These are phyloP conservation scores for Gandaritis pyraliata DNA, from an alignment of 2,888 invertebrate genomes.

Conservation along the genomic window DNA sequence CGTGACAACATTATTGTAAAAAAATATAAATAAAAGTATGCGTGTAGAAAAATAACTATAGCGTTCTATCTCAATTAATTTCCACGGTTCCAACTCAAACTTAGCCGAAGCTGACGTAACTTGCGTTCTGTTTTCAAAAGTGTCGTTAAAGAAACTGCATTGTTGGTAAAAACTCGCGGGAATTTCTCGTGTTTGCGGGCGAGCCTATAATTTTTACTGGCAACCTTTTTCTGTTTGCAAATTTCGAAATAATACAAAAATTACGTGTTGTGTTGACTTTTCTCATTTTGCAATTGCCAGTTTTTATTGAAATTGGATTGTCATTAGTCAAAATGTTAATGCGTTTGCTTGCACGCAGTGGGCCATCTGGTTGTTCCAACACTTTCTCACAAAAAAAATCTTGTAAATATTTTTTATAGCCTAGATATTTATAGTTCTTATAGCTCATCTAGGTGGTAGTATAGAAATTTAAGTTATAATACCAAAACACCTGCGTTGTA, in stretches of 20 bases:
- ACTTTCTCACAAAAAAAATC: too few species aligned
- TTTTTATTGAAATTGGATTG: neutral
- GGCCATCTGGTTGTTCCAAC: too few species aligned
- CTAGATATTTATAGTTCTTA: too few species aligned
- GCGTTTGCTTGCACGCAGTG: too few species aligned
- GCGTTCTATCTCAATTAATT: conserved; percentile 10
- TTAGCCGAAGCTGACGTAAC: conserved; percentile 35
- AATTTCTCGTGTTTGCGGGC: conserved; percentile 41
- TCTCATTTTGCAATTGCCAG: neutral
- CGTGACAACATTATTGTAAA: too few species aligned
- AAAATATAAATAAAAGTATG: too few species aligned
- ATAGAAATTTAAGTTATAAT: too few species aligned
- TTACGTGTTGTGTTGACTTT: neutral
- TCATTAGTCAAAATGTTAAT: neutral
- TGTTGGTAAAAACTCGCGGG: conserved; percentile 47
- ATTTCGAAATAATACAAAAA: conserved; percentile 3
- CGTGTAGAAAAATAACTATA: too few species aligned
- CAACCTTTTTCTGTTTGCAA: conserved; percentile 13
- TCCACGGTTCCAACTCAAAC: conserved; percentile 30
- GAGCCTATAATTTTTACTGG: conserved; percentile 41
- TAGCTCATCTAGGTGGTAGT: too few species aligned
- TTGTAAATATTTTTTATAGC: too few species aligned
- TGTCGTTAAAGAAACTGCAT: conserved; percentile 48
- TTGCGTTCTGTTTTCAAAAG: conserved; percentile 40
- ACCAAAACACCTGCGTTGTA: neutral